Evolutionary conservation across 2,888 invertebrate species (phyloP).

Genomic region (Melinopterus prodromus): DNA sequence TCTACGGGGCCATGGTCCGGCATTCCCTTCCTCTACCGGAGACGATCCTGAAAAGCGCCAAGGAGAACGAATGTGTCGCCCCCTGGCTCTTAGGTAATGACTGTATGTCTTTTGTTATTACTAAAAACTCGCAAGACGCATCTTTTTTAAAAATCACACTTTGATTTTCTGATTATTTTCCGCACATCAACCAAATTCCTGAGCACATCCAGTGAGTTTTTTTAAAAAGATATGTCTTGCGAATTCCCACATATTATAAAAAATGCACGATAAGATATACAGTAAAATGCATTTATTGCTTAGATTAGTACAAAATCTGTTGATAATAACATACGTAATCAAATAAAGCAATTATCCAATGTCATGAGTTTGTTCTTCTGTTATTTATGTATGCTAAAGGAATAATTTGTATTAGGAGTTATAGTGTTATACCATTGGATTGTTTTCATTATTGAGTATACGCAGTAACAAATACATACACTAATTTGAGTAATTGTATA

Average conservation of each 20-base stretch:
- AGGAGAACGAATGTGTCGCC: constrained; percentile 96
- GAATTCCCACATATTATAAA: neutral
- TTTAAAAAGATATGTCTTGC: neutral
- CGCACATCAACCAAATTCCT: too few relatives aligned
- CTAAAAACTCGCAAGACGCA: neutral
- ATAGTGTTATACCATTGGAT: too few relatives aligned
- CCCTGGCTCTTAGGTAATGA: constrained; percentile 97
- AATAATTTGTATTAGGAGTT: too few relatives aligned
- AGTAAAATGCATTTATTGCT: neutral
- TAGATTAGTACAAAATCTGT: too few relatives aligned
- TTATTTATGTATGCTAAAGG: neutral
- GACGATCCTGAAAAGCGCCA: constrained; percentile 97
- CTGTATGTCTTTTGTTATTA: constrained; percentile 50
- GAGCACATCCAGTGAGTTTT: neutral
- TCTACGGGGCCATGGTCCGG: constrained; percentile 99
- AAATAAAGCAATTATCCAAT: neutral
- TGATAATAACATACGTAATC: neutral
- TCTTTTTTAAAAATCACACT: neutral
- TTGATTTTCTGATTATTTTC: too few relatives aligned
- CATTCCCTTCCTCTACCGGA: constrained; percentile 98
- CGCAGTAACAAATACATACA: too few relatives aligned
- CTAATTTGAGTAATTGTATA: too few relatives aligned
- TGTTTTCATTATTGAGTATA: too few relatives aligned
- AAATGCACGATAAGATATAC: neutral
- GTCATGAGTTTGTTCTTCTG: neutral